Conservation (phyloP, 2,113 vertebrate genomes). For the Phrynosoma blainvillii region DNA sequence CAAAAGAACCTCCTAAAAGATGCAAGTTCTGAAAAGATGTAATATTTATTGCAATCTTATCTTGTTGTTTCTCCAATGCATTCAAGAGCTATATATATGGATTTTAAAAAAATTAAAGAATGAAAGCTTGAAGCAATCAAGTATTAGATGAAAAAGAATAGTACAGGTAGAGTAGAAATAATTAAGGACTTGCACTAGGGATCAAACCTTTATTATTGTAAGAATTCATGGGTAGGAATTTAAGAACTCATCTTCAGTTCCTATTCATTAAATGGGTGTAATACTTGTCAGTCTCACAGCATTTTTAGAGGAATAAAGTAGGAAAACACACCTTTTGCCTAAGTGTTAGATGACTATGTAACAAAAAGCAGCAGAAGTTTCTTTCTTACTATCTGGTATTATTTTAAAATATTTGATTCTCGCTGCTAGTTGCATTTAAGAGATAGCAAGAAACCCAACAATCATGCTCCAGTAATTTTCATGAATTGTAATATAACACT, state of each 20-base stretch:
- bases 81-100: neutral
- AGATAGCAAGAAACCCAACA: neutral
- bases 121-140: neutral
- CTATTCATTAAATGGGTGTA: neutral
- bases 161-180: neutral
- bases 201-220: neutral
- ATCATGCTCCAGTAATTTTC: neutral
- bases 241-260: neutral
- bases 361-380: neutral
- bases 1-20: slow-evolving; percentile 15
- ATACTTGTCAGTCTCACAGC: neutral
- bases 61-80: neutral
- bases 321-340: neutral
- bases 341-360: neutral
- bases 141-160: neutral
- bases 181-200: neutral
- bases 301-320: neutral
- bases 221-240: neutral
- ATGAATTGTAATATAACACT: neutral
- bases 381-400: neutral
- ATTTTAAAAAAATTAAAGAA: neutral
- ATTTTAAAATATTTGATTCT: slow-evolving; percentile 3
- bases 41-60: neutral
- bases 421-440: slow-evolving; percentile 8
- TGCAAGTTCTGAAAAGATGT: neutral